phyloP scores from a whole-genome alignment of 1,140 invertebrate genomes.

The Drosophila virilis region DNA sequence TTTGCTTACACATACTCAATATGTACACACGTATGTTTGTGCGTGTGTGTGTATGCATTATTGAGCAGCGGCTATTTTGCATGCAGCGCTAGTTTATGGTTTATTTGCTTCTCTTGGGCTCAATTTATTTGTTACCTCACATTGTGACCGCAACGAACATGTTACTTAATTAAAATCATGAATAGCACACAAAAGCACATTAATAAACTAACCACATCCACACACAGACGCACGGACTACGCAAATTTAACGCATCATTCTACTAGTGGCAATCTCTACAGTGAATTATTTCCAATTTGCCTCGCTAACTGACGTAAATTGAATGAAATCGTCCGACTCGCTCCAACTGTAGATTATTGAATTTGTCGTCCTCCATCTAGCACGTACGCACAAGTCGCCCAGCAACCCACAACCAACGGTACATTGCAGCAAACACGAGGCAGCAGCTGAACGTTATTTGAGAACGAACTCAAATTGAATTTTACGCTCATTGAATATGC shows the following conservation, averaged over 20 bases:
- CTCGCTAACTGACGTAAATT: constrained; percentile 47
- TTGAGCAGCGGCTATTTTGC: constrained; percentile 56
- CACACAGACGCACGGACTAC: constrained; percentile 6
- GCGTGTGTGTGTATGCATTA: constrained; percentile 14
- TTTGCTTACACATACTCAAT: constrained; percentile 15
- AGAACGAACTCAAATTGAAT: constrained; percentile 41
- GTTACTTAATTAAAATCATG: constrained; percentile 70
- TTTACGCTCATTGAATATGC: constrained; percentile 12
- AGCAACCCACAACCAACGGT: constrained; percentile 8
- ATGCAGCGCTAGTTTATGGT: constrained; percentile 56
- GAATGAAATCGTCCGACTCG: constrained; percentile 30
- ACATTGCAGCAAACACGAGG: constrained; percentile 20
- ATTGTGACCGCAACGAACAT: constrained; percentile 58
- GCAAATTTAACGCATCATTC: constrained; percentile 29
- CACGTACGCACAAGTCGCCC: not conserved
- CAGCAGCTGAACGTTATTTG: constrained; percentile 2
- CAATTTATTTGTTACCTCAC: constrained; percentile 67
- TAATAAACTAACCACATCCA: constrained; percentile 19
- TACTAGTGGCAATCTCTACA: constrained; percentile 25
- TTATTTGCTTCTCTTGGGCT: constrained; percentile 44
- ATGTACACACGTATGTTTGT: not conserved
- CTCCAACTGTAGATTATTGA: constrained; percentile 46
- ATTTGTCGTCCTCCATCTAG: constrained; percentile 29
- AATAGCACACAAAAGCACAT: constrained; percentile 20
- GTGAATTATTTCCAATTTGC: constrained; percentile 50